Percentiles rank a stretch among this genome's conserved stretches.
Conservation (phyloP, 2,113 vertebrate species). For the Eretmochelys imbricata region DNA sequence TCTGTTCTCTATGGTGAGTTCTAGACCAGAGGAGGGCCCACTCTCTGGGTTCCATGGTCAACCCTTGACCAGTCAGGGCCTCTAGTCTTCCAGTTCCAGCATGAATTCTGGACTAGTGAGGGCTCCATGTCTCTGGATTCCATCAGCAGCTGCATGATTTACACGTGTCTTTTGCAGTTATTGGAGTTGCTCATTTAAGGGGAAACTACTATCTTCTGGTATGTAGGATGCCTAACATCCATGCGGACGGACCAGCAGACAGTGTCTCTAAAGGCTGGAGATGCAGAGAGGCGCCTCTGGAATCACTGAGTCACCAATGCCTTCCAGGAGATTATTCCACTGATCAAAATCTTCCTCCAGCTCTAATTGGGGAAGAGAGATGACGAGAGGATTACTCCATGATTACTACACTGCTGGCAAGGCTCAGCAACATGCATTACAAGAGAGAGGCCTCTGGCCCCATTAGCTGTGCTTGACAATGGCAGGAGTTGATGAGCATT, state of each 20-base stretch:
- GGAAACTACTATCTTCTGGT: neutral
- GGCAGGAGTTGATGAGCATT: neutral
- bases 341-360: slow-evolving; percentile 68
- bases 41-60: neutral
- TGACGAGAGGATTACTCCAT: neutral
- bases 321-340: slow-evolving; percentile 76
- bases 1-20: neutral
- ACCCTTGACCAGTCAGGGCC: accelerated
- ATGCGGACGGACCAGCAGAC: neutral
- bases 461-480: neutral
- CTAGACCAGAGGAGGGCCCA: accelerated
- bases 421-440: neutral
- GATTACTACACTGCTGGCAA: neutral
- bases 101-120: accelerated
- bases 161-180: neutral
- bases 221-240: neutral
- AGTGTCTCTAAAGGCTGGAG: slow-evolving; percentile 66
- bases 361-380: slow-evolving; percentile 49
- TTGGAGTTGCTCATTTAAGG: neutral
- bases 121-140: accelerated
- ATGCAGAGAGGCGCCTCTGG: slow-evolving; percentile 41
- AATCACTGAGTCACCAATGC: slow-evolving; percentile 62
- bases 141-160: neutral
- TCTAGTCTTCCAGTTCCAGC: neutral
- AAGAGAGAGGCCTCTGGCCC: neutral